Conservation (phyloP, 2,113 vertebrate genomes). For the Redunca redunca region DNA sequence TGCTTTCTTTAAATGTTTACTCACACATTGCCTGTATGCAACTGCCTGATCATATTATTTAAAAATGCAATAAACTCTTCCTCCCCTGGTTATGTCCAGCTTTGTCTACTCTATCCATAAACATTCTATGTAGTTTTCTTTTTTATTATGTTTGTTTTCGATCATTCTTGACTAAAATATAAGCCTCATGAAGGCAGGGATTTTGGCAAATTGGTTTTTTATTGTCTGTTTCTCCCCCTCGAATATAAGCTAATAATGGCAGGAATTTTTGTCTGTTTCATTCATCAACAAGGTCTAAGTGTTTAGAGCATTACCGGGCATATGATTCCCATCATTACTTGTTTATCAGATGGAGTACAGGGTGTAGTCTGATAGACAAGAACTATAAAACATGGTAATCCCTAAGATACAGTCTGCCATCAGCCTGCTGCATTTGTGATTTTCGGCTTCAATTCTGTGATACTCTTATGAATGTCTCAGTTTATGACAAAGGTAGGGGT, state of each 20-base stretch:
- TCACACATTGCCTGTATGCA: neutral
- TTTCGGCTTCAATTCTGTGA: neutral
- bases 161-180: neutral
- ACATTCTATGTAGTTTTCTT: neutral
- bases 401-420: neutral
- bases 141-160: neutral
- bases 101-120: neutral
- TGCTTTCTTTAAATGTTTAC: neutral
- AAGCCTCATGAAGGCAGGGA: neutral
- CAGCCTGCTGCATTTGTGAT: neutral
- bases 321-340: neutral
- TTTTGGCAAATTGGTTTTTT: neutral
- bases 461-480: neutral
- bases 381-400: neutral
- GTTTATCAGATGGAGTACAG: neutral
- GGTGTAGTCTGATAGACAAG: neutral
- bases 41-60: neutral
- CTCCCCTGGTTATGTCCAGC: neutral
- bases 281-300: neutral
- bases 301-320: neutral
- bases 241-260: neutral
- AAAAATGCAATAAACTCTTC: neutral
- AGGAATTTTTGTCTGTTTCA: neutral
- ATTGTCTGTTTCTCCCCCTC: neutral
- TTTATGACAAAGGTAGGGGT: neutral